Conservation (phyloP, 37 sponge, comb jelly and placozoan species). For the Spongilla lacustris region DNA sequence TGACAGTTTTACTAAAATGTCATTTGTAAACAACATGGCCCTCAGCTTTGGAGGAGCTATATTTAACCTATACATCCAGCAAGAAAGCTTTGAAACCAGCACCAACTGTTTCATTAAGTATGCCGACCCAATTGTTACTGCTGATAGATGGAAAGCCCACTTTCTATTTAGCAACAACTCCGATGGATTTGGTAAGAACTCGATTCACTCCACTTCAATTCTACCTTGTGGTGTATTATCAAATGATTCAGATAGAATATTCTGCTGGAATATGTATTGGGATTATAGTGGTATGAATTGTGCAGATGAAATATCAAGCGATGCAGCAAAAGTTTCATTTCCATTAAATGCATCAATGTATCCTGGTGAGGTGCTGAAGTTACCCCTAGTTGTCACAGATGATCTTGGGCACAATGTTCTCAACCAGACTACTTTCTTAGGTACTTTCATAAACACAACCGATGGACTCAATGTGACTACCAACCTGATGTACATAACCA, state of each 20-base stretch:
- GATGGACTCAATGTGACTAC: background rate
- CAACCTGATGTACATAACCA: background rate
- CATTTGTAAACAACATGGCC: constrained; percentile 46
- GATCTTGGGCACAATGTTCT: constrained; percentile 16
- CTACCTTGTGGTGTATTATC: constrained; percentile 23
- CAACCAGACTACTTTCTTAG: background rate
- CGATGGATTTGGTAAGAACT: background rate
- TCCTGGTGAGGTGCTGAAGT: constrained; percentile 33
- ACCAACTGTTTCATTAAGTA: constrained; percentile 53
- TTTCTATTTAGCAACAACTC: constrained; percentile 48
- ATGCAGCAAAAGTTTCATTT: background rate
- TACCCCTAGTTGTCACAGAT: constrained; percentile 30
- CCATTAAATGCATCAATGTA: background rate
- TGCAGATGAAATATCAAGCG: background rate
- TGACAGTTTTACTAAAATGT: background rate
- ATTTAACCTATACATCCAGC: constrained; percentile 26
- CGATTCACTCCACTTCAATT: constrained; percentile 61
- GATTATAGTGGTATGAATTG: background rate
- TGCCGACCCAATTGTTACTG: constrained; percentile 3
- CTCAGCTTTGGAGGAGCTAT: constrained; percentile 53
- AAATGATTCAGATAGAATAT: background rate
- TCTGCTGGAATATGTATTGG: constrained; percentile 25
- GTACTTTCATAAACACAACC: background rate
- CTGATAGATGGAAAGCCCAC: constrained; percentile 26
- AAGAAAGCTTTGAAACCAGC: constrained; percentile 5